Evolutionary conservation across 2,113 vertebrate species (phyloP).

Genomic region (Tenrec ecaudatus): DNA sequence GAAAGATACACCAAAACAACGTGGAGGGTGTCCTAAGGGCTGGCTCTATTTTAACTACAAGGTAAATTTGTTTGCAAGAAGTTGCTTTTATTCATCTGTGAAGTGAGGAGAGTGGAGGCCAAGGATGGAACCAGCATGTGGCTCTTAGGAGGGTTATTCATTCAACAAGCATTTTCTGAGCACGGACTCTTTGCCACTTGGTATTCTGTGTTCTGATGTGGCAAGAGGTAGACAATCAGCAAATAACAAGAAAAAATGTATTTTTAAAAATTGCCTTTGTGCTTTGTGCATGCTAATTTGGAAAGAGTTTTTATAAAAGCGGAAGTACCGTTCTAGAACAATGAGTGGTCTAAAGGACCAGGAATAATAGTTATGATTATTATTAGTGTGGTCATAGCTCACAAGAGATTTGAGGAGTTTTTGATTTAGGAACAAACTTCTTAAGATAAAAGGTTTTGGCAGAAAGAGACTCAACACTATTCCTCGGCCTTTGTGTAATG

Average conservation of each 20-base stretch:
- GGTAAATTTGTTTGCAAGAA: slow-evolving; percentile 84
- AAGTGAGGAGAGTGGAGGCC: background rate
- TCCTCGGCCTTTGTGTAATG: background rate
- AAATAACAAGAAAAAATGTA: background rate
- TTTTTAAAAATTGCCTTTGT: background rate
- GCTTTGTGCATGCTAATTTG: slow-evolving; percentile 18
- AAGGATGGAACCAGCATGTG: background rate
- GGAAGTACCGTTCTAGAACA: background rate
- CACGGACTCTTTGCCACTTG: background rate
- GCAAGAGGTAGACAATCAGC: background rate
- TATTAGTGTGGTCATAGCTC: background rate
- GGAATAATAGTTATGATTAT: background rate
- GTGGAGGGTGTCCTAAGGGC: slow-evolving; percentile 92
- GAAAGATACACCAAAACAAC: slow-evolving; percentile 85
- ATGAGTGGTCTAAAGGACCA: background rate
- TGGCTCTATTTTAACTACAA: slow-evolving; percentile 96
- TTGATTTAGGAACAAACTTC: background rate
- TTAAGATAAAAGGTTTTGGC: background rate
- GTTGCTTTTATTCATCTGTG: slow-evolving; percentile 1
- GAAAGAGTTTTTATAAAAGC: background rate
- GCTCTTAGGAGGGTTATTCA: background rate
- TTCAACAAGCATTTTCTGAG: background rate
- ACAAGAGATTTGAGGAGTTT: slow-evolving; percentile 45
- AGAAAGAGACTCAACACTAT: background rate
- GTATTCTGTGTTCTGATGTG: background rate